These are phyloP conservation scores for Agonopterix alstromeriana DNA, from an alignment of 2,888 invertebrate species.

Conservation along the genomic window DNA sequence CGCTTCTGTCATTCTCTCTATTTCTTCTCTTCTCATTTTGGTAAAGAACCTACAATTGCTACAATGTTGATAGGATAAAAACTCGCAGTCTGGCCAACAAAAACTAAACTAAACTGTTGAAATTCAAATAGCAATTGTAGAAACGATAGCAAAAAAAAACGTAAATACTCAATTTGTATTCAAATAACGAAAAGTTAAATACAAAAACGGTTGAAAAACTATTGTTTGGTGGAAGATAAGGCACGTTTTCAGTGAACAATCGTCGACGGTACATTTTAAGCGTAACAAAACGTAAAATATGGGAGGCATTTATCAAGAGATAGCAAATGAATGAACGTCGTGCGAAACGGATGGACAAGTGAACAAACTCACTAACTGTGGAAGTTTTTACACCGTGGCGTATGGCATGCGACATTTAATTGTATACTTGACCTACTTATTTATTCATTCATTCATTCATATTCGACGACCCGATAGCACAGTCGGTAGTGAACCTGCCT, in stretches of 20 bases:
- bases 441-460: no score
- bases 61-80: neutral
- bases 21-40: neutral
- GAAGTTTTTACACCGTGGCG: conserved; percentile 4
- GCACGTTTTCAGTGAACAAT: neutral
- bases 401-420: neutral
- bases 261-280: conserved; percentile 7
- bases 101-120: neutral
- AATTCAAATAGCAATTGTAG: neutral
- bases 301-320: conserved; percentile 15
- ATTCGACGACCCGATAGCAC: no score
- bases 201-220: conserved; percentile 4
- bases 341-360: conserved; percentile 7
- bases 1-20: no score
- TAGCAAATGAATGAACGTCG: conserved; percentile 13
- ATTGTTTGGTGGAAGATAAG: conserved; percentile 13
- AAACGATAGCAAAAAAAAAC: neutral
- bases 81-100: neutral
- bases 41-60: neutral
- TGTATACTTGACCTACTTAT: neutral
- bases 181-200: conserved; percentile 3
- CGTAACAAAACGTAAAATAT: conserved; percentile 15
- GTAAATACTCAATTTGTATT: neutral
- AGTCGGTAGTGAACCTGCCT: no score
- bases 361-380: conserved; percentile 10